phyloP scores from a whole-genome alignment of 23 tunicate genomes.

The Halocynthia aurantium region DNA sequence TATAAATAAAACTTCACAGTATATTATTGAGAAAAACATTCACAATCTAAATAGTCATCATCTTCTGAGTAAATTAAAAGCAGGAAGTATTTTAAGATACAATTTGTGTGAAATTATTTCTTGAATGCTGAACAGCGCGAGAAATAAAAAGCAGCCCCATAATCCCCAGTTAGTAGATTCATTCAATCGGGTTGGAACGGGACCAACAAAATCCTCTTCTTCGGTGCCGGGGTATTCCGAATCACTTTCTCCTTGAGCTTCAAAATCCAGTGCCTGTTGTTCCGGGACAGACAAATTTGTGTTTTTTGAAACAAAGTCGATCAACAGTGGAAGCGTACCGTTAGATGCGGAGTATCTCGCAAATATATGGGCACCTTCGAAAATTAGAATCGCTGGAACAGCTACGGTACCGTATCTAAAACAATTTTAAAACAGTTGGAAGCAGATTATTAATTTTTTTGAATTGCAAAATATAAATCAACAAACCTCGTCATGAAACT shows the following conservation, averaged over 20 bases:
- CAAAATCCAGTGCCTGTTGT: background rate
- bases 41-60: too few species aligned
- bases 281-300: background rate
- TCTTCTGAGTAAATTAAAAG: too few species aligned
- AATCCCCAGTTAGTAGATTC: conserved; percentile 12
- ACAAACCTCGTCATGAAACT: conserved; percentile 17
- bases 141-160: background rate
- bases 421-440: background rate
- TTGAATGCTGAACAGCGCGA: background rate
- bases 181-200: conserved; percentile 3
- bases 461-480: background rate
- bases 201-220: conserved; percentile 14
- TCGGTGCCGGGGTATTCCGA: background rate
- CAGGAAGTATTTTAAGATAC: too few species aligned
- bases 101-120: too few species aligned
- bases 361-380: conserved; percentile 9
- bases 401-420: conserved; percentile 20
- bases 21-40: too few species aligned
- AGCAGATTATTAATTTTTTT: background rate
- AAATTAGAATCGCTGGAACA: conserved; percentile 15
- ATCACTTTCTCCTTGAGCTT: background rate
- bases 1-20: too few species aligned
- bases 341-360: conserved; percentile 6
- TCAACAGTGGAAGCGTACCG: background rate
- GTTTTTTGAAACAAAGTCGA: background rate